Base-by-base conservation (phyloP, 2,113 vertebrate genomes). In the Jacana jacana region DNA sequence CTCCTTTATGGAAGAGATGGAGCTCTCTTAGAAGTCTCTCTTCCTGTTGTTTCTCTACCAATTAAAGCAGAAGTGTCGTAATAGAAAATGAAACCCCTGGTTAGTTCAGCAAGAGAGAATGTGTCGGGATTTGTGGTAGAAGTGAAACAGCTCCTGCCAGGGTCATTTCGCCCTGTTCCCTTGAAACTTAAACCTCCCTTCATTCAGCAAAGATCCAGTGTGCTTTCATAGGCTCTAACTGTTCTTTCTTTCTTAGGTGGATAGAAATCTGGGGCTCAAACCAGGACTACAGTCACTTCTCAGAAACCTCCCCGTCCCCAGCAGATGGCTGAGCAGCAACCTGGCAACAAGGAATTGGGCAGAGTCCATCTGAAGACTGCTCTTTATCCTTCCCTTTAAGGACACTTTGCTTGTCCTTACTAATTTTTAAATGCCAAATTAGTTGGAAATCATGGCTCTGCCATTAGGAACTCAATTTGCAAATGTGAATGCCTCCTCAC, bases 241-340 rank as follows among this genome's bases (percentile, higher is more conserved):
- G 48, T 96, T 89, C 77, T 8, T 82, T 97, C 88, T 95, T 81
- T 96, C 58, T 72, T 88, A 99, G 99, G 96, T 77, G 90, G 33
- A 89, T 99, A 94, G 97, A 98, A 94, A 98, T 97, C 97, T 71
- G 94, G 63, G 96, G 96, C 61, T 96, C 96, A 33, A 91, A 88
- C 49, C 95, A 54, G 44, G 81, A 95, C 46, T 98, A 94, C 81
- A 95, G 55, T 73, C 81, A 94, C 70, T 97, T 96, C 68, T 69
- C 73, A 17, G 88, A 77, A 72, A 52, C 81, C 76, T 94, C 97
- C 78, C 97, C 82, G 97, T 66, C 86, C 17, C 51, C 60, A 51
- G 8, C 85, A 20, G 54, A 77, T 35, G 49, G 57, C 89, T 63
- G 75, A 97, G 39, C 31, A 10, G 88, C 37, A 66, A 7, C 70